Conservation (phyloP, 2,797 vertebrate species). For the Botia kubotai region DNA sequence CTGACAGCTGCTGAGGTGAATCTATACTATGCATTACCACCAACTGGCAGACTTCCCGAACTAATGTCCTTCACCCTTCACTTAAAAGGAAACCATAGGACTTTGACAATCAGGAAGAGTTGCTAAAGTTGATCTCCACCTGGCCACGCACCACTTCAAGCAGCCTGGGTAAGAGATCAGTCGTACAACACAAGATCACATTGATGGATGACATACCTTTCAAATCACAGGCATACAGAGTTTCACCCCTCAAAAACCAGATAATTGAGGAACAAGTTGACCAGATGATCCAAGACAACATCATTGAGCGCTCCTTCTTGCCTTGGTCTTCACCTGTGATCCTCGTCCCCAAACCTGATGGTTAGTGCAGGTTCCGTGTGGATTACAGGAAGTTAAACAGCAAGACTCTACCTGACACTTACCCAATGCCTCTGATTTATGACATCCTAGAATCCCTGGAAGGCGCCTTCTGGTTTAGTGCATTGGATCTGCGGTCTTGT, state of each 20-base stretch:
- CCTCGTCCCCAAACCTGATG: neutral
- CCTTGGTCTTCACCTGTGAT: neutral
- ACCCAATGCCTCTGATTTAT: too few relatives aligned
- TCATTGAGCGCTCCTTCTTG: neutral
- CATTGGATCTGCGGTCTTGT: too few relatives aligned
- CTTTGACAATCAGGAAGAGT: neutral
- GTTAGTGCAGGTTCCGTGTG: too few relatives aligned
- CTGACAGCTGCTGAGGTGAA: neutral
- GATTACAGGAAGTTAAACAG: too few relatives aligned
- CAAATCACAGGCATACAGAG: neutral
- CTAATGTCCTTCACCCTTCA: too few relatives aligned
- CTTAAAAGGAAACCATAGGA: too few relatives aligned
- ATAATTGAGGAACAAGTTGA: neutral
- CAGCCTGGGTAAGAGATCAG: neutral
- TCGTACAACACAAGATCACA: neutral
- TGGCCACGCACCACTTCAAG: neutral
- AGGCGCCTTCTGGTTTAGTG: too few relatives aligned
- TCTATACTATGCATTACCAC: neutral
- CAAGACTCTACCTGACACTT: too few relatives aligned
- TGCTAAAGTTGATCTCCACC: neutral
- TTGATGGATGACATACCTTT: neutral
- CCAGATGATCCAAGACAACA: conserved; percentile 1
- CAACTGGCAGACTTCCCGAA: too few relatives aligned
- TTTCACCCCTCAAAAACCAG: neutral
- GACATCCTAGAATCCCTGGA: too few relatives aligned